Percentiles rank a stretch among this genome's conserved stretches.
Evolutionary conservation across 2,797 vertebrate genomes (phyloP).

Genomic region (Neoniphon sammara): DNA sequence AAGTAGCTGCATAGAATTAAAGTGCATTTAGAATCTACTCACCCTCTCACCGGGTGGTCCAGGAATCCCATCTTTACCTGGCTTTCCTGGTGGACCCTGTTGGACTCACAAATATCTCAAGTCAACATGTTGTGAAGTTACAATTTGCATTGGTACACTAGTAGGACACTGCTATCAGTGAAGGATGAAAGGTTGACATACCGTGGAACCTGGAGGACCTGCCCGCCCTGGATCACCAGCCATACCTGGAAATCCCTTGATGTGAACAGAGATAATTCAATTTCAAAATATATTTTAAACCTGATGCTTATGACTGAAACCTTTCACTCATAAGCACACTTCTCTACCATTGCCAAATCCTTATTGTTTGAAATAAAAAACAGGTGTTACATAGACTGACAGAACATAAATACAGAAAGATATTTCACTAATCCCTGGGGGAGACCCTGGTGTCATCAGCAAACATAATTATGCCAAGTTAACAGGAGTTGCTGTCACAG

Average conservation of each 20-base stretch:
- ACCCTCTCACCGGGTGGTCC: conserved; percentile 82
- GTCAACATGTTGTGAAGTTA: neutral
- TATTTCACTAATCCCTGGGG: no score
- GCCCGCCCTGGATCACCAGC: conserved; percentile 72
- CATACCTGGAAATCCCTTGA: conserved; percentile 80
- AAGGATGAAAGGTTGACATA: conserved; percentile 56
- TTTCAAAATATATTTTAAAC: neutral
- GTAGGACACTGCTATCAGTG: neutral
- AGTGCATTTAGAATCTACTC: conserved; percentile 42
- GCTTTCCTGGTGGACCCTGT: conserved; percentile 81
- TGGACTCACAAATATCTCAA: conserved; percentile 26
- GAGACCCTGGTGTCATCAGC: no score
- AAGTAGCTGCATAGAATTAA: no score
- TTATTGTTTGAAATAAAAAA: no score
- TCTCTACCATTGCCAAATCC: no score
- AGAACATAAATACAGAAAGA: no score
- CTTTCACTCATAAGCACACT: no score
- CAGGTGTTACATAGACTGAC: no score
- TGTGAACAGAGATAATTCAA: conserved; percentile 18
- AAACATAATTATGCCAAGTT: no score
- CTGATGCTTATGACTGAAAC: no score
- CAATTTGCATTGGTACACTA: neutral
- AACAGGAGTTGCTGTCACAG: no score
- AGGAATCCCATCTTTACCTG: conserved; percentile 76
- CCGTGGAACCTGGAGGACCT: conserved; percentile 76